Evolutionary conservation across 2,888 invertebrate species (phyloP).

Genomic region (Trachelus stipa): DNA sequence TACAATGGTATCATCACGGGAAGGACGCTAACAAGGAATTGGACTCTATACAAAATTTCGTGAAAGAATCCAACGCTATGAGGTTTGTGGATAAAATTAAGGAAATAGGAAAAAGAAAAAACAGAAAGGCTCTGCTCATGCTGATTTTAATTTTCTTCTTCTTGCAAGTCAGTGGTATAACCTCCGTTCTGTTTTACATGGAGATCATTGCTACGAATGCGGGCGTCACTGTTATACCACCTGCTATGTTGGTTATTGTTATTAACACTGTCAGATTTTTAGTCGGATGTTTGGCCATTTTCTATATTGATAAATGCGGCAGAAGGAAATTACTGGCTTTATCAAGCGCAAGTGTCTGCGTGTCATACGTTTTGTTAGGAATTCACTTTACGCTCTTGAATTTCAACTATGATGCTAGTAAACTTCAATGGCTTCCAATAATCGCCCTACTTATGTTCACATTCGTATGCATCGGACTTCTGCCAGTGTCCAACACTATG

Average conservation of each 20-base stretch:
- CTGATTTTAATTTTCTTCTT: constrained; percentile 45
- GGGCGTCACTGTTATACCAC: constrained; percentile 23
- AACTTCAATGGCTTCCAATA: constrained; percentile 46
- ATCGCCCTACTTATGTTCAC: constrained; percentile 37
- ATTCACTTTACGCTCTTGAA: constrained; percentile 43
- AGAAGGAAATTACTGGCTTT: constrained; percentile 27
- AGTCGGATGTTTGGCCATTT: constrained; percentile 21
- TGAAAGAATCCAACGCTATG: constrained; percentile 31
- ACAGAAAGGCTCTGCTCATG: constrained; percentile 46
- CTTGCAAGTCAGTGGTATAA: constrained; percentile 53
- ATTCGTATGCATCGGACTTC: constrained; percentile 40
- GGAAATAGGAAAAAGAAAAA: constrained; percentile 32
- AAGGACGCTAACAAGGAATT: constrained; percentile 44
- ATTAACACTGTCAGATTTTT: constrained; percentile 23
- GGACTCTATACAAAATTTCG: constrained; percentile 41
- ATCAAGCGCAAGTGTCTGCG: constrained; percentile 32
- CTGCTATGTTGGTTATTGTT: constrained; percentile 26
- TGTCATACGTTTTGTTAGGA: constrained; percentile 38
- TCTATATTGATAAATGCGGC: constrained; percentile 28
- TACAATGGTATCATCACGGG: constrained; percentile 50
- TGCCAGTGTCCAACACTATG: constrained; percentile 46
- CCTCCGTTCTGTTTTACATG: constrained; percentile 36
- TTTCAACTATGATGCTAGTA: constrained; percentile 24
- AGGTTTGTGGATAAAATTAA: constrained; percentile 27
- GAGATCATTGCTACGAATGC: constrained; percentile 30